A percentile compares a stretch with the other conserved stretches of the same genome.
These are phyloP conservation scores for Tachina fera DNA, from an alignment of 2,888 invertebrate species.

Conservation along the genomic window DNA sequence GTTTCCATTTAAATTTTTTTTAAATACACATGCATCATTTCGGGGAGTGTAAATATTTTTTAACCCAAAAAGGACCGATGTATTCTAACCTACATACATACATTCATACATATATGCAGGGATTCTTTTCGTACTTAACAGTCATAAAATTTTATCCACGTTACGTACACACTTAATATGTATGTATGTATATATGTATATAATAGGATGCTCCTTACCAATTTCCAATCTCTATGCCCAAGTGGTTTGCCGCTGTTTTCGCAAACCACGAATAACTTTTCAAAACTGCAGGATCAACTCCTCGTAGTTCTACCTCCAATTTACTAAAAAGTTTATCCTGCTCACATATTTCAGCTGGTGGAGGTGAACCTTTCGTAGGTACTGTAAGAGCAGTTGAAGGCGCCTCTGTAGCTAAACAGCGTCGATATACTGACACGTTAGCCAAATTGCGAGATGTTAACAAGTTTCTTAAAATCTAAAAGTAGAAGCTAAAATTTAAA, in stretches of 20 bases:
- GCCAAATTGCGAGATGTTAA: slow-evolving; percentile 37
- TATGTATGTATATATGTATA: neutral
- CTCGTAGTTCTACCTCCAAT: slow-evolving; percentile 93
- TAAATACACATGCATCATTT: too few species aligned
- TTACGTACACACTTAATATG: neutral
- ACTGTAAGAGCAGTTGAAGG: neutral
- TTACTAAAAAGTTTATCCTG: slow-evolving; percentile 91
- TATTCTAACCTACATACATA: too few species aligned
- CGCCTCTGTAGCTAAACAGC: slow-evolving; percentile 54
- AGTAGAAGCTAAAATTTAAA: neutral
- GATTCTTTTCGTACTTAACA: too few species aligned
- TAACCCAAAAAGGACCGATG: too few species aligned
- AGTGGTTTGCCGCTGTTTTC: slow-evolving; percentile 90
- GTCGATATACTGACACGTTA: slow-evolving; percentile 21
- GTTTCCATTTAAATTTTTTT: too few species aligned
- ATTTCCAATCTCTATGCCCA: slow-evolving; percentile 90
- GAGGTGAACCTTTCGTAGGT: neutral
- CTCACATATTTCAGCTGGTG: slow-evolving; percentile 67
- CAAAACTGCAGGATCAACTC: slow-evolving; percentile 93
- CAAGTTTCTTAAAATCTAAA: slow-evolving; percentile 65
- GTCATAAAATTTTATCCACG: neutral
- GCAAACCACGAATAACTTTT: slow-evolving; percentile 95
- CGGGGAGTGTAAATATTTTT: too few species aligned
- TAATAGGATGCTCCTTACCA: slow-evolving; percentile 83
- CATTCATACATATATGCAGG: too few species aligned